phyloP scores from a whole-genome alignment of 2,113 vertebrate species.

The human region DNA sequence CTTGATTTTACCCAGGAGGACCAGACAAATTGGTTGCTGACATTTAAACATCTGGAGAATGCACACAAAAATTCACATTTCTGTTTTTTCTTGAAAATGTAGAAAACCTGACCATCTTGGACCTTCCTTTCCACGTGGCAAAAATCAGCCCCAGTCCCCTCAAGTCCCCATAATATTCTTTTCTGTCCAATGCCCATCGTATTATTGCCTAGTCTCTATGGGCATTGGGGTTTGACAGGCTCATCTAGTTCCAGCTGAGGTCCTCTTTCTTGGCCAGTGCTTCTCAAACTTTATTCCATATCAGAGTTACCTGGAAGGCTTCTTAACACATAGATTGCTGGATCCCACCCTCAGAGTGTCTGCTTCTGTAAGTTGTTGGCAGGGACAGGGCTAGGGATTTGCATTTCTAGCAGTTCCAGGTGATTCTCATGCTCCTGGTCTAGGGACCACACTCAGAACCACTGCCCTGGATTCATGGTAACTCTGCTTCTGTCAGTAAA shows the following conservation, averaged over 20 bases:
- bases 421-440: no score
- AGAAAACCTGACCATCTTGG: neutral
- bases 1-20: neutral
- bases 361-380: neutral
- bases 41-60: neutral
- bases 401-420: neutral
- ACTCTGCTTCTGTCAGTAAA: neutral
- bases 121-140: neutral
- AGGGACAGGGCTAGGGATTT: neutral
- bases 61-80: neutral
- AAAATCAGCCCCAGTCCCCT: neutral
- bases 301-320: neutral
- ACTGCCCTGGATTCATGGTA: neutral
- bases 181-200: neutral
- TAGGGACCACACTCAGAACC: neutral
- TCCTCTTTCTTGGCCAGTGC: neutral
- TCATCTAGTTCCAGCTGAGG: accelerated
- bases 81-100: neutral
- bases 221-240: neutral
- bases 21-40: accelerated
- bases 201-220: neutral
- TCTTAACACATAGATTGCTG: neutral
- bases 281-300: neutral
- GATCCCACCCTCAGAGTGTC: neutral
- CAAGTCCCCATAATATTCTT: neutral